phyloP scores from a whole-genome alignment of 2,888 invertebrate genomes.

The Leptinotarsa haldemani region DNA sequence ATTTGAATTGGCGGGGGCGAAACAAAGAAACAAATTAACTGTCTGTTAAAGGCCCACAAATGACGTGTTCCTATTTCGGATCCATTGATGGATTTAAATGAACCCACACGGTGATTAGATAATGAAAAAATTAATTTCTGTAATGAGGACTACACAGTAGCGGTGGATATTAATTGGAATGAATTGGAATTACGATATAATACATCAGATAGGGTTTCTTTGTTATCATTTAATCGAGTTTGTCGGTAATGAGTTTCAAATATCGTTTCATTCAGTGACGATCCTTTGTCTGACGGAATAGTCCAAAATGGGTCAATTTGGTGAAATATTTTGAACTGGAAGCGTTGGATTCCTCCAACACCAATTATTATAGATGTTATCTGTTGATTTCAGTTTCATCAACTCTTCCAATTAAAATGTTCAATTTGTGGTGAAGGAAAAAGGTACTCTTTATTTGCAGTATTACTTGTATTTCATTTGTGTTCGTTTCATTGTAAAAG shows the following conservation, averaged over 20 bases:
- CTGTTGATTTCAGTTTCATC: too few relatives aligned
- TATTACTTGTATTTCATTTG: too few relatives aligned
- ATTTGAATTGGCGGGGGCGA: conserved; percentile 51
- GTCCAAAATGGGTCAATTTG: background rate
- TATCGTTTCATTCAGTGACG: background rate
- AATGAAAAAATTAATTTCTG: conserved; percentile 55
- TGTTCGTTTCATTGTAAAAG: too few relatives aligned
- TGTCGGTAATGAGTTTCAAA: conserved; percentile 5
- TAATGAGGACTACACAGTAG: conserved; percentile 43
- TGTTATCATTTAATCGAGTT: conserved; percentile 24
- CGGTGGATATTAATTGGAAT: conserved; percentile 36
- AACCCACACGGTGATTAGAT: conserved; percentile 58
- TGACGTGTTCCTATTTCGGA: conserved; percentile 59
- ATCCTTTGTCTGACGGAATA: background rate
- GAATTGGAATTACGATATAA: conserved; percentile 40
- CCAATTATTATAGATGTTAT: too few relatives aligned
- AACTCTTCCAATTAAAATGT: too few relatives aligned
- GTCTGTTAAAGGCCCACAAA: conserved; percentile 54
- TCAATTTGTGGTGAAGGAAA: too few relatives aligned
- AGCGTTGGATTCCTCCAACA: too few relatives aligned
- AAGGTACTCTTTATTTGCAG: too few relatives aligned
- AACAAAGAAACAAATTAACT: conserved; percentile 54
- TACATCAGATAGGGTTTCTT: conserved; percentile 35
- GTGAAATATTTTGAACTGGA: background rate
- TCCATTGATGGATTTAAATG: conserved; percentile 56